Evolutionary conservation across 2,113 vertebrate genomes (phyloP), one percentile per base, ranked within the genome.

Genomic region (Scalopus aquaticus): DNA sequence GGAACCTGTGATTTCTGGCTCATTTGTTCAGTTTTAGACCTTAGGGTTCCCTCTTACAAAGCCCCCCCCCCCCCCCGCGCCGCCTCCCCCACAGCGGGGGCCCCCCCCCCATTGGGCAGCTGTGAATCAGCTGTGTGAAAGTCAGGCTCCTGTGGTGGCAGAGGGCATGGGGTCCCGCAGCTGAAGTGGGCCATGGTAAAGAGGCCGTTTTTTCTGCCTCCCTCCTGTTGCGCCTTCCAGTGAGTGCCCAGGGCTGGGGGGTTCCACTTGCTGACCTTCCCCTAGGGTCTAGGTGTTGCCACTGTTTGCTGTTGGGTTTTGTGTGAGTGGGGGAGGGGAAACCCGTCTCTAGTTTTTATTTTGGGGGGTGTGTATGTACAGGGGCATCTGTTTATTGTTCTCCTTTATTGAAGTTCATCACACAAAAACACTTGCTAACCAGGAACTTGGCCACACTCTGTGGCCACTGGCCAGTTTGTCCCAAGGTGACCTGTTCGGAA

Each of bases 401-500:
- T 93, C 56, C 15, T 26, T 94, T 77, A 93, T 96, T 88, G 95
- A 93, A 96, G 96, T 90, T 95, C 87, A 80, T 96, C 91, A 81
- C 64, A 93, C 94, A 96, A 96, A 98, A 95, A 81, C 93, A 94
- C 97, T 97, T 97, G 96, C 97, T 98, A 95, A 98, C 98, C 95
- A 98, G 97, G 96, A 97, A 97, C 96, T 98, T 98, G 97, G 98
- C 97, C 46, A 26, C 16, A 85, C 76, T 93, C 85, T 19, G 89
- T 76, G 85, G 96, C 93, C 77, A 72, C 91, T 79, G 92, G 97
- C 89, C 84, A 98, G 70, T 91, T 58, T 98, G 96, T 98, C 98
- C 98, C 97, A 97, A 98, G 98, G 97, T 98, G 97, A 98, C 98
- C 98, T 96, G 93, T 77, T 95, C 69, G 83, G 91, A 94, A 95